Base-by-base conservation (phyloP, 1,140 invertebrate genomes). In the Drosophila nigromelanica region DNA sequence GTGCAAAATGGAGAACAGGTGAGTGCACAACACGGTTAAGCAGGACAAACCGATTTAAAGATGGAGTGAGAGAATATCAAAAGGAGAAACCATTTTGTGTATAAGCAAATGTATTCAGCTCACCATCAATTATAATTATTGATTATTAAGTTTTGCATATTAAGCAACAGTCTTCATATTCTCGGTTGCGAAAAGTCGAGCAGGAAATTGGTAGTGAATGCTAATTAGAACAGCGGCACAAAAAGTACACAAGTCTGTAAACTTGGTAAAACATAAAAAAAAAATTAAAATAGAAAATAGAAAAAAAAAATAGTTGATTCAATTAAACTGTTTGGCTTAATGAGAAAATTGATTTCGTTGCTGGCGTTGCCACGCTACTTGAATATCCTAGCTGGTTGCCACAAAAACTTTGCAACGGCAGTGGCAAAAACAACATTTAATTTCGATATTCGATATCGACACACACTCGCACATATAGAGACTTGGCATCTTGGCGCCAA, bases 1-100 rank as follows among this genome's bases (percentile, higher is more conserved):
- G 91, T 98, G 97, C 92, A 94, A 94, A 79, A 97, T 97, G 96
- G 96, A 97, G 68, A 96, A 96, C 93, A 95, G 96, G 96, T 98
- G 92, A 94, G 93, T 91, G 12, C 18, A 33, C 4, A 27, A 18
- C 15, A 8, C 0, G 18, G 43, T 4, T 45, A 45, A 45, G 15
- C 18, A 21, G 43, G 43, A 11, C 21, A 45, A 21, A 6, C n/a
- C 24, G 24, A 14, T 30, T 21, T 27, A 6, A 27, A 27, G 27
- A 18, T 1, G 18, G 3, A 24, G 8, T 7, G 15, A 2, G n/a
- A 14, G 0, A 40, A 40, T 40, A 40, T 14, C n/a, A 6, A 40
- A 40, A 40, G n/a, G 10, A 37, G 35, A 37, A 2, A 24, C 2
- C 18, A 1, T 24, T 24, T 2, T 24, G 0, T 24, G 2, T 27